phyloP scores from a whole-genome alignment of 2,888 invertebrate species.

The Mimumesa dahlbomi region DNA sequence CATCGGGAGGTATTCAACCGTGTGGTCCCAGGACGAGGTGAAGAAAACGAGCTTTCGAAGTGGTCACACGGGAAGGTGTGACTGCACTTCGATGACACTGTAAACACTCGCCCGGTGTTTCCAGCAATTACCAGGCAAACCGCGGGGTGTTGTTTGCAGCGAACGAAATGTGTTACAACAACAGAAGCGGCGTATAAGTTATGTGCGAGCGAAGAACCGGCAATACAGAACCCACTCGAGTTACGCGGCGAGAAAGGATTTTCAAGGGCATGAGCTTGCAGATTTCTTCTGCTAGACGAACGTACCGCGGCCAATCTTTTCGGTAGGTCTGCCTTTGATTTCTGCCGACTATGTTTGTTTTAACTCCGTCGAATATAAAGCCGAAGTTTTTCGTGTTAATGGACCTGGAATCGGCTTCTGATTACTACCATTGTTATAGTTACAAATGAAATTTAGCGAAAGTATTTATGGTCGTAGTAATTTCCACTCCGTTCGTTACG shows the following conservation, averaged over 20 bases:
- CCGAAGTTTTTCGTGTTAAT: constrained; percentile 40
- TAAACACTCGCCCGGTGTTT: constrained; percentile 74
- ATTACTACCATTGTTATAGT: too few species aligned
- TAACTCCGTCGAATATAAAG: constrained; percentile 23
- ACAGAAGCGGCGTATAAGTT: constrained; percentile 45
- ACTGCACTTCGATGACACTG: constrained; percentile 72
- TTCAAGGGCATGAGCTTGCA: constrained; percentile 65
- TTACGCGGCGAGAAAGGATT: constrained; percentile 54
- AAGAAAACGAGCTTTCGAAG: constrained; percentile 48
- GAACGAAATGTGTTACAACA: constrained; percentile 69
- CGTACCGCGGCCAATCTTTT: constrained; percentile 49
- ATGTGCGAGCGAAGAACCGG: constrained; percentile 21
- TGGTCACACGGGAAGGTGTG: constrained; percentile 57
- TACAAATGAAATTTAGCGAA: too few species aligned
- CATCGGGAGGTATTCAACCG: constrained; percentile 16
- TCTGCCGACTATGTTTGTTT: constrained; percentile 52
- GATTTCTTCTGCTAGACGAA: constrained; percentile 51
- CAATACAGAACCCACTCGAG: constrained; percentile 32
- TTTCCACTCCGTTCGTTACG: not conserved
- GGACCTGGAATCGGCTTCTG: constrained; percentile 39
- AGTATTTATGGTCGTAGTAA: not conserved
- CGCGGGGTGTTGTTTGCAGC: constrained; percentile 65
- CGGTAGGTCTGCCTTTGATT: constrained; percentile 49
- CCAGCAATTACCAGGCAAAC: constrained; percentile 74
- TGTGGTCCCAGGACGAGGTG: constrained; percentile 27